Conservation (phyloP, 2,888 invertebrate species). For the Ceramica pisi region DNA sequence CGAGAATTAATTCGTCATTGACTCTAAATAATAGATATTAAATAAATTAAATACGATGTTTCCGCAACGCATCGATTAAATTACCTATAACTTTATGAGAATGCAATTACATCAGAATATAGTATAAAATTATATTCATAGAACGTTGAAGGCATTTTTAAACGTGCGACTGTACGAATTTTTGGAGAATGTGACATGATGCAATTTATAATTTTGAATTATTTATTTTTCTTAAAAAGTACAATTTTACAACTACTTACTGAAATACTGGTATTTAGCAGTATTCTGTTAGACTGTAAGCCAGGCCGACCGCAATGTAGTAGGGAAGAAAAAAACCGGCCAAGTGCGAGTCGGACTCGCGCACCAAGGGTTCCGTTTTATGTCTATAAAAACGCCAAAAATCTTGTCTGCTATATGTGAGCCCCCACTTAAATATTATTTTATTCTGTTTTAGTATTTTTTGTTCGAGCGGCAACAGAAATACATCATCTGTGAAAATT, state of each 20-base stretch:
- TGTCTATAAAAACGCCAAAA: too few relatives aligned
- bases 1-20: constrained; percentile 24
- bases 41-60: constrained; percentile 15
- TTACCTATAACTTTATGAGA: not conserved
- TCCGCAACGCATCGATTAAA: constrained; percentile 6
- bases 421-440: too few relatives aligned
- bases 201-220: not conserved
- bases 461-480: too few relatives aligned
- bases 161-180: not conserved
- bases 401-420: too few relatives aligned
- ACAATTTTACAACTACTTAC: not conserved
- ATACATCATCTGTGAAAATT: too few relatives aligned
- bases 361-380: too few relatives aligned
- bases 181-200: not conserved
- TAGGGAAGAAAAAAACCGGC: too few relatives aligned
- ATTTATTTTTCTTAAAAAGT: not conserved
- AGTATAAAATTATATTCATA: not conserved
- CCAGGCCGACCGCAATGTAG: too few relatives aligned
- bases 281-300: too few relatives aligned
- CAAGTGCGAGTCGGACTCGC: too few relatives aligned
- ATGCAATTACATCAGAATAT: constrained; percentile 5
- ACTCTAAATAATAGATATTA: constrained; percentile 18
- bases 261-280: not conserved
- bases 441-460: too few relatives aligned
- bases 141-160: not conserved